A percentile compares a stretch with the other conserved stretches of the same genome.
Evolutionary conservation across 2,888 invertebrate species (phyloP).

Genomic region (Drosophila mercatorum): DNA sequence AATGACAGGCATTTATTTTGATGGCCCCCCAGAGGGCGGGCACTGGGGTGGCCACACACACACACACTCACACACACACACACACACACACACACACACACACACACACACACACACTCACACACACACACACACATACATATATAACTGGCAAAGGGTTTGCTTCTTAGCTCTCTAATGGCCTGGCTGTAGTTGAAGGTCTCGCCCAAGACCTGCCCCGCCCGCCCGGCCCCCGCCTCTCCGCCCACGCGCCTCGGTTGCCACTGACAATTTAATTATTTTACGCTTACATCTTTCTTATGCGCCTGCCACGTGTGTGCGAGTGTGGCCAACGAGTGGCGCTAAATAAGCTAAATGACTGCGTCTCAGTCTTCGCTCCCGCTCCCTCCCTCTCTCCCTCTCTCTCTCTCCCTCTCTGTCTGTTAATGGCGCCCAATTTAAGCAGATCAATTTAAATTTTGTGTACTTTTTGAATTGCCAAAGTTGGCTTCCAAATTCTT

Average conservation of each 20-base stretch:
- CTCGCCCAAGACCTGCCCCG: constrained; percentile 21
- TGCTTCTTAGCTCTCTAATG: constrained; percentile 58
- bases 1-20: constrained; percentile 82
- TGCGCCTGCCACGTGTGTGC: constrained; percentile 15
- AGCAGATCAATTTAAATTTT: constrained; percentile 21
- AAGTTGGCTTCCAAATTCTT: background rate
- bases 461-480: constrained; percentile 12
- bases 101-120: background rate
- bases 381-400: too few relatives aligned
- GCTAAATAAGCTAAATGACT: constrained; percentile 56
- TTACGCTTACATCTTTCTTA: constrained; percentile 66
- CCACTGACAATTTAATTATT: constrained; percentile 78
- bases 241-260: constrained; percentile 41
- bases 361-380: background rate
- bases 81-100: background rate
- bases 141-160: constrained; percentile 58
- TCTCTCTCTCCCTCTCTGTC: background rate
- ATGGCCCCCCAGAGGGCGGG: constrained; percentile 57
- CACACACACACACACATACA: background rate
- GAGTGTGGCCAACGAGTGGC: constrained; percentile 18
- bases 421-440: constrained; percentile 16
- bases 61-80: background rate
- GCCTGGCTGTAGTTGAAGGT: constrained; percentile 40
- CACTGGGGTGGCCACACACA: background rate
- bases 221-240: background rate